Conservation (phyloP, 2,888 invertebrate species). For the Fissipunctia ypsillon region DNA sequence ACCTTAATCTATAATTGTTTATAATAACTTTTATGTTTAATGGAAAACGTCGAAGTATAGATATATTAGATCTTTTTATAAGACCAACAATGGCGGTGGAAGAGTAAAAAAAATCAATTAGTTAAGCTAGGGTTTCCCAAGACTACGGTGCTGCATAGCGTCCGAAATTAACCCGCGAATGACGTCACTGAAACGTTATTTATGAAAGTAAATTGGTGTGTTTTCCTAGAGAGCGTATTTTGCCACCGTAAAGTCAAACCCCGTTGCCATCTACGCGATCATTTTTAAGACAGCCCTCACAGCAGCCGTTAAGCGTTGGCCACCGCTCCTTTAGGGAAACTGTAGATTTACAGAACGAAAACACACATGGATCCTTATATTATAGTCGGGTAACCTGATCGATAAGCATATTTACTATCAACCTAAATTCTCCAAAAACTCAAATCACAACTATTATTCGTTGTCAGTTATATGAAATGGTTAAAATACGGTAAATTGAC, state of each 20-base stretch:
- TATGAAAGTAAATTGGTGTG: no score
- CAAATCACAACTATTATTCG: background rate
- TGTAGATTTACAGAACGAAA: background rate
- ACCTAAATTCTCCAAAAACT: background rate
- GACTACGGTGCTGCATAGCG: no score
- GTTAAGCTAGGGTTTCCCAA: no score
- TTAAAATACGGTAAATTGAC: background rate
- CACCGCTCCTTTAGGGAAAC: no score
- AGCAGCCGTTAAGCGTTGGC: no score
- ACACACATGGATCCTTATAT: background rate
- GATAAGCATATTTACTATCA: background rate
- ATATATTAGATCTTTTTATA: conserved; percentile 7
- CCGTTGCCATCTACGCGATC: no score
- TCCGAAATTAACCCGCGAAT: no score
- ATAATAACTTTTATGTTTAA: conserved; percentile 21
- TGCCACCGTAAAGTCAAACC: no score
- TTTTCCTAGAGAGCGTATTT: no score
- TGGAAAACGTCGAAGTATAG: conserved; percentile 22
- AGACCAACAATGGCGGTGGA: background rate
- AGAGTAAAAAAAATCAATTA: background rate
- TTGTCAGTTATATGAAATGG: background rate
- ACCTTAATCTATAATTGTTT: conserved; percentile 32
- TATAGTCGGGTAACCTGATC: background rate
- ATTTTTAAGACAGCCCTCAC: no score
- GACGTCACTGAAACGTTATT: no score